Evolutionary conservation across 2,888 invertebrate species (phyloP).

Genomic region (Chorisops tibialis): DNA sequence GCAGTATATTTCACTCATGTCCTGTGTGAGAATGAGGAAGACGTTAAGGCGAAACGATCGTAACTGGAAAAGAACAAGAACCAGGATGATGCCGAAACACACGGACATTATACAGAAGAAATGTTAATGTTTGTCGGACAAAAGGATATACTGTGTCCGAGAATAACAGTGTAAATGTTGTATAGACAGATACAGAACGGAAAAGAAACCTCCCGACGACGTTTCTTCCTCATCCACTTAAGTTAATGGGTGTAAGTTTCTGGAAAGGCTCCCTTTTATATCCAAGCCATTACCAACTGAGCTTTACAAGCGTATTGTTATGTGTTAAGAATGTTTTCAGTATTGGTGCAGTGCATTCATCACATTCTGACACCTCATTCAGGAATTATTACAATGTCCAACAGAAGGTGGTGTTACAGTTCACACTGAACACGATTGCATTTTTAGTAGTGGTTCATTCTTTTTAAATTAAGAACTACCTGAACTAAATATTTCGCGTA

Average conservation of each 20-base stretch:
- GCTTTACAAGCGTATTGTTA: too few relatives aligned
- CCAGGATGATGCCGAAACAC: neutral
- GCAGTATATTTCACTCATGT: slow-evolving; percentile 31
- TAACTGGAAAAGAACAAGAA: neutral
- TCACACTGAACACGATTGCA: too few relatives aligned
- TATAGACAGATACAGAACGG: slow-evolving; percentile 13
- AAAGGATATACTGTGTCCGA: slow-evolving; percentile 6
- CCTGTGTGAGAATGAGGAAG: neutral
- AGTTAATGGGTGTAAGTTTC: slow-evolving; percentile 31
- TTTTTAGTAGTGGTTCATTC: too few relatives aligned
- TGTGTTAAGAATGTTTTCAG: too few relatives aligned
- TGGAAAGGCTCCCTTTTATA: slow-evolving; percentile 26
- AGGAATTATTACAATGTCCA: too few relatives aligned
- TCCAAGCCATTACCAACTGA: slow-evolving; percentile 2
- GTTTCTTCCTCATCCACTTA: slow-evolving; percentile 30
- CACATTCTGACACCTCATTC: too few relatives aligned
- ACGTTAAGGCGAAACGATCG: neutral
- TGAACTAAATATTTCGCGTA: too few relatives aligned
- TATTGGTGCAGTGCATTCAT: too few relatives aligned
- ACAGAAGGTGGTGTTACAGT: too few relatives aligned
- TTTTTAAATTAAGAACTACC: too few relatives aligned
- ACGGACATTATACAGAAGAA: neutral
- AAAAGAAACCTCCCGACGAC: slow-evolving; percentile 28
- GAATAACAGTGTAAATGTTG: neutral
- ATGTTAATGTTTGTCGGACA: neutral